These are phyloP conservation scores for Lasiurus borealis DNA, from an alignment of 2,113 vertebrate genomes.

Conservation along the genomic window DNA sequence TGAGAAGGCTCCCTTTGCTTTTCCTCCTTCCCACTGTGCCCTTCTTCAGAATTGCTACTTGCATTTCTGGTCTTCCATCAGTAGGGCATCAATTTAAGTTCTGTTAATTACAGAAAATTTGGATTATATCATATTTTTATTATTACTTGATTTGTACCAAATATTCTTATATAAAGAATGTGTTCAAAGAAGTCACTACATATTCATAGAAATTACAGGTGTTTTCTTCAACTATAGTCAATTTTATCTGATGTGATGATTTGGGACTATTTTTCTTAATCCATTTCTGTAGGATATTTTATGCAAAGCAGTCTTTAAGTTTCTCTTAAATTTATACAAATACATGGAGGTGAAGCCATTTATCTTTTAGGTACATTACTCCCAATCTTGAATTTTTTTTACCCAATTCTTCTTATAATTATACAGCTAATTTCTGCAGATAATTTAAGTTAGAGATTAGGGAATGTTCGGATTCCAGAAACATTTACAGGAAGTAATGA, in stretches of 20 bases:
- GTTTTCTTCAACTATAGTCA: neutral
- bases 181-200: slow-evolving; percentile 24
- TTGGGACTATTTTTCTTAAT: slow-evolving; percentile 51
- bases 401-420: neutral
- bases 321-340: slow-evolving; percentile 45
- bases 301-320: slow-evolving; percentile 34
- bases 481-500: neutral
- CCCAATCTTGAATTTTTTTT: slow-evolving; percentile 58
- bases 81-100: slow-evolving; percentile 49
- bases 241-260: neutral
- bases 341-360: neutral
- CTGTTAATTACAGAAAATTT: slow-evolving; percentile 49
- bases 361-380: slow-evolving; percentile 57
- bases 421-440: slow-evolving; percentile 4
- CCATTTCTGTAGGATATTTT: slow-evolving; percentile 3
- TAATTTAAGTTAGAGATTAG: slow-evolving; percentile 20
- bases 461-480: slow-evolving; percentile 32
- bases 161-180: neutral
- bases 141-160: neutral
- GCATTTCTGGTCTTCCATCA: slow-evolving; percentile 35
- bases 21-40: slow-evolving; percentile 21
- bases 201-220: slow-evolving; percentile 10
- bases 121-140: neutral
- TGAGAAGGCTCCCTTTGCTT: slow-evolving; percentile 80
- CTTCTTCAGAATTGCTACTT: slow-evolving; percentile 64